Conservation (phyloP, 1,140 invertebrate genomes). For the Pachyrhynchus sulphureomaculatus region DNA sequence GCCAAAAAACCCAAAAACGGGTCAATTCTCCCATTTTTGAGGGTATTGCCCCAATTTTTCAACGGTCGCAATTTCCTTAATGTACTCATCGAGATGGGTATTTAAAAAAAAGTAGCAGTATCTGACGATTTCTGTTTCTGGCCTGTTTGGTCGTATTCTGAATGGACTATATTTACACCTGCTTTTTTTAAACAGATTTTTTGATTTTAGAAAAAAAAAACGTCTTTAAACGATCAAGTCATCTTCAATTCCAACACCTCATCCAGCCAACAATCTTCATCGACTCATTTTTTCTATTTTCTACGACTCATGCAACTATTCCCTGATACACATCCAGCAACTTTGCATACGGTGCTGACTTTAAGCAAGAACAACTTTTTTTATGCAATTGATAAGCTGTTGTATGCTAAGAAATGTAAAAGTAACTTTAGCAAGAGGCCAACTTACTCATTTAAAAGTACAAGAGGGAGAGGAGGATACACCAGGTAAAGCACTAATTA, state of each 20-base stretch:
- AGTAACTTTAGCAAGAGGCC: constrained; percentile 28
- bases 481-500: not conserved
- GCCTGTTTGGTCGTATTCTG: too few relatives aligned
- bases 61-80: too few relatives aligned
- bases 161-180: too few relatives aligned
- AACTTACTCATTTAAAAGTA: not conserved
- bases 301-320: constrained; percentile 49
- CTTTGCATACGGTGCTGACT: constrained; percentile 44
- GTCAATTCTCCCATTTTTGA: too few relatives aligned
- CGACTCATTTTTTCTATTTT: constrained; percentile 47
- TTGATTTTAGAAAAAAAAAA: constrained; percentile 20
- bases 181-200: too few relatives aligned
- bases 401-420: constrained; percentile 46
- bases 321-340: constrained; percentile 47
- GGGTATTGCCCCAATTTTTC: too few relatives aligned
- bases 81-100: too few relatives aligned
- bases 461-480: not conserved
- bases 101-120: too few relatives aligned
- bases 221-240: constrained; percentile 1
- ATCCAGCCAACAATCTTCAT: constrained; percentile 32
- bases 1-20: too few relatives aligned
- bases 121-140: too few relatives aligned
- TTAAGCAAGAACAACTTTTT: constrained; percentile 47
- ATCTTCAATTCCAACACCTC: constrained; percentile 4
- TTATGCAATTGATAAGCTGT: constrained; percentile 45